These are phyloP conservation scores for Nettapus auritus DNA, from an alignment of 2,113 vertebrate genomes.

Conservation along the genomic window DNA sequence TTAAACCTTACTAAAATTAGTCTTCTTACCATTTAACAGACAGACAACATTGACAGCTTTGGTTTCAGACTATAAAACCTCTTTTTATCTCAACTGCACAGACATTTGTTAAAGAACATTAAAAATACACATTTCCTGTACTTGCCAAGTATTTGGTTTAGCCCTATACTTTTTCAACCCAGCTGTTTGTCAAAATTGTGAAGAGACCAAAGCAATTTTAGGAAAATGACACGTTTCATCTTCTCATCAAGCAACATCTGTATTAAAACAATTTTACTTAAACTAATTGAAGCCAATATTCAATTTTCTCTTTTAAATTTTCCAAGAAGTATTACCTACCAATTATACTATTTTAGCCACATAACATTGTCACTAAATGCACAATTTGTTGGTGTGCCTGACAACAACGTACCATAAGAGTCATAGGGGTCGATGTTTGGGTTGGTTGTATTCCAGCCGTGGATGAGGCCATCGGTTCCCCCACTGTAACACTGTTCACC, in stretches of 20 bases:
- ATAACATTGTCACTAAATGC: not conserved
- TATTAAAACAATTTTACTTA: not conserved
- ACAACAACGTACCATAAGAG: conserved; percentile 86
- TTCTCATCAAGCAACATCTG: not conserved
- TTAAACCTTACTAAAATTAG: not conserved
- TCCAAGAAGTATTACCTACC: not conserved
- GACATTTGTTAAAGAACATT: not conserved
- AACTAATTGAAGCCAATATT: not conserved
- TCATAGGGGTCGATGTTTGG: conserved; percentile 97
- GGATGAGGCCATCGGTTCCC: conserved; percentile 91
- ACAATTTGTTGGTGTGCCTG: not conserved
- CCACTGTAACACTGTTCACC: conserved; percentile 98
- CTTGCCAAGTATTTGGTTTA: not conserved
- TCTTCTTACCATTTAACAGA: not conserved
- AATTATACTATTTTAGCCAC: not conserved
- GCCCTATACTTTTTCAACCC: not conserved
- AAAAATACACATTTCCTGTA: not conserved
- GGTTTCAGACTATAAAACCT: not conserved
- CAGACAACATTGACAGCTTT: not conserved
- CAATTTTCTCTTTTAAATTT: not conserved
- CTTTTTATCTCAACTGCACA: not conserved
- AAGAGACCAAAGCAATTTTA: not conserved
- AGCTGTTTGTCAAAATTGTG: not conserved
- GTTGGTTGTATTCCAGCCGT: conserved; percentile 96
- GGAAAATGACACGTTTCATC: not conserved